These are phyloP conservation scores for Selene dorsalis DNA, from an alignment of 2,797 vertebrate species.

Conservation along the genomic window DNA sequence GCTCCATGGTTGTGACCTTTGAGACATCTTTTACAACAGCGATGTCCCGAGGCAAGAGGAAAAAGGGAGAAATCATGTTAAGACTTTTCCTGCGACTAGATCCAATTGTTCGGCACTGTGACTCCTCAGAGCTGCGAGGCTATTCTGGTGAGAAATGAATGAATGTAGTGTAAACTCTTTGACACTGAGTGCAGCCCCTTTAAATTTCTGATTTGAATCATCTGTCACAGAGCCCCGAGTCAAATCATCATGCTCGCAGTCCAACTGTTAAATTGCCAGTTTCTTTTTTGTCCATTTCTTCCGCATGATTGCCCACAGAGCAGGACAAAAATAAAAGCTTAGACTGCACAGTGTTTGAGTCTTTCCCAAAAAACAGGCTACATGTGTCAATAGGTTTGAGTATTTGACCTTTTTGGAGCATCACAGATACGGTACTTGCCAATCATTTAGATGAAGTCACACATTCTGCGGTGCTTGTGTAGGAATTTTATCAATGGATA, in stretches of 20 bases:
- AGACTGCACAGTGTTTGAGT: neutral
- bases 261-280: constrained; percentile 45
- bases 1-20: constrained; percentile 41
- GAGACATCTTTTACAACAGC: constrained; percentile 21
- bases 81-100: constrained; percentile 2
- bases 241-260: constrained; percentile 42
- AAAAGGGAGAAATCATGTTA: constrained; percentile 31
- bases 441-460: neutral
- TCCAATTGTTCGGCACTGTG: constrained; percentile 30
- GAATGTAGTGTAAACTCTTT: constrained; percentile 57
- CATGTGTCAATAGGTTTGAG: neutral
- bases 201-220: constrained; percentile 58
- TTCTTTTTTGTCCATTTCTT: constrained; percentile 17
- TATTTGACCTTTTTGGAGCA: neutral
- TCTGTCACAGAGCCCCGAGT: constrained; percentile 63
- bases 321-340: constrained; percentile 3
- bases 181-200: constrained; percentile 36
- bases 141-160: constrained; percentile 43
- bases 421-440: neutral
- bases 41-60: constrained; percentile 14
- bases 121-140: constrained; percentile 23
- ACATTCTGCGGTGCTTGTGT: neutral
- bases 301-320: constrained; percentile 5
- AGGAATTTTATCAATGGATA: neutral
- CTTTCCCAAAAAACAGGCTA: neutral